Percentiles rank a stretch among this genome's conserved stretches.
Evolutionary conservation across 1,140 invertebrate genomes (phyloP).

Genomic region (Riptortus pedestris): DNA sequence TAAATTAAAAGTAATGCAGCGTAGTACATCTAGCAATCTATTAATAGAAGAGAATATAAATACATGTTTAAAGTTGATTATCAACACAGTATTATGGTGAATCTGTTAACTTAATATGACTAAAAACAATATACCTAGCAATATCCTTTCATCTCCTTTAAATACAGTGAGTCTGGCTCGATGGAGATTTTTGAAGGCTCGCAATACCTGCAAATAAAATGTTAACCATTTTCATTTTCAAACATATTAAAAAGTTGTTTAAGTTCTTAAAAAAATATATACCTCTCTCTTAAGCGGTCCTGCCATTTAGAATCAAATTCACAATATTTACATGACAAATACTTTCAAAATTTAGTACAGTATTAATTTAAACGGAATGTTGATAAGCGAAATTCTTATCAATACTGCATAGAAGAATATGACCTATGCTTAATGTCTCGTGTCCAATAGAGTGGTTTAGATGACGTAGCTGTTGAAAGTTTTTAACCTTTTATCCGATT

Average conservation of each 20-base stretch:
- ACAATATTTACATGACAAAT: too few relatives aligned
- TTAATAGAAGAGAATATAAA: not conserved
- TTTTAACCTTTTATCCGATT: too few relatives aligned
- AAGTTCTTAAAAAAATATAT: not conserved
- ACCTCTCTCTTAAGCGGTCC: not conserved
- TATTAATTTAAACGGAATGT: too few relatives aligned
- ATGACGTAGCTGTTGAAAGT: too few relatives aligned
- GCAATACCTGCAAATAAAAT: constrained; percentile 44
- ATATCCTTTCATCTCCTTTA: constrained; percentile 46
- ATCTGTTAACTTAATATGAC: not conserved
- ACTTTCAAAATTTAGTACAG: too few relatives aligned
- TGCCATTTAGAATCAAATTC: too few relatives aligned
- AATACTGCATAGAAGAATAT: too few relatives aligned
- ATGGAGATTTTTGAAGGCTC: constrained; percentile 52
- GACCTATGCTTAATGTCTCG: too few relatives aligned
- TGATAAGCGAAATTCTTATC: too few relatives aligned
- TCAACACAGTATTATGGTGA: not conserved
- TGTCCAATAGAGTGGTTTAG: too few relatives aligned
- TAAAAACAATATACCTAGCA: constrained; percentile 39
- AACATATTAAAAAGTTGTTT: not conserved
- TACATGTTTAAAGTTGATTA: not conserved
- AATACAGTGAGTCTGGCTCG: constrained; percentile 50
- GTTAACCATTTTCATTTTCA: not conserved
- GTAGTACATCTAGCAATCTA: not conserved
- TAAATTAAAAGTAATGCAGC: not conserved